Conservation (phyloP, 2,113 vertebrate genomes). For the Guaruba guarouba region DNA sequence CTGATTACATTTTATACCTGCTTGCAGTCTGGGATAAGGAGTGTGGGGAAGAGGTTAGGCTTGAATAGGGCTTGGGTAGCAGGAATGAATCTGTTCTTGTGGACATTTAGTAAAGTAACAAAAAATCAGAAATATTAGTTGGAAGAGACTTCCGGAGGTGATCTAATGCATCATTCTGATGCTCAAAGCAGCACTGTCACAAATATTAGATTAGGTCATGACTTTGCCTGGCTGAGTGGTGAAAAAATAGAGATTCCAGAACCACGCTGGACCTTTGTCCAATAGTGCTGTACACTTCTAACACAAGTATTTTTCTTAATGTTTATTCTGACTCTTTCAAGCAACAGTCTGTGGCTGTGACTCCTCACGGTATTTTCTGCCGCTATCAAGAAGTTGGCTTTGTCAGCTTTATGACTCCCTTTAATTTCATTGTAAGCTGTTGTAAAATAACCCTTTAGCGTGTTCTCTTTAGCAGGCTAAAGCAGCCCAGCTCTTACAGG, state of each 20-base stretch:
- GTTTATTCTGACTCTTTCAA: background rate
- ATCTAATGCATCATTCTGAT: background rate
- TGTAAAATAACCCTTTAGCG: background rate
- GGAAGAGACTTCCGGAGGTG: background rate
- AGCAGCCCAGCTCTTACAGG: background rate
- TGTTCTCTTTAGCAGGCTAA: background rate
- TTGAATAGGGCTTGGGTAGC: background rate
- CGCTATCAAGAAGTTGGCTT: background rate
- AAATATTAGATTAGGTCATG: background rate
- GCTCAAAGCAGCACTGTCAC: background rate
- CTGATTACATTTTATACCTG: accelerated
- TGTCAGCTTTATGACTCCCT: background rate
- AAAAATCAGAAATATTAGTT: background rate
- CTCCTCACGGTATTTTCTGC: background rate
- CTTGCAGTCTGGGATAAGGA: background rate
- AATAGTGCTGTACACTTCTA: background rate
- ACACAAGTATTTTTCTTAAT: background rate
- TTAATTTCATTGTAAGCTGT: background rate
- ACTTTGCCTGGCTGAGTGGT: background rate
- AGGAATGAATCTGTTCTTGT: background rate
- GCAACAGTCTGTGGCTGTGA: background rate
- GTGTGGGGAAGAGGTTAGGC: background rate
- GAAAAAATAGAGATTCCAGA: background rate
- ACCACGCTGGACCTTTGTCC: background rate
- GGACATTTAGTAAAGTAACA: background rate